A percentile compares a stretch with the other conserved stretches of the same genome.
These are phyloP conservation scores for Silurus aristotelis DNA, from an alignment of 2,797 vertebrate species.

Conservation along the genomic window DNA sequence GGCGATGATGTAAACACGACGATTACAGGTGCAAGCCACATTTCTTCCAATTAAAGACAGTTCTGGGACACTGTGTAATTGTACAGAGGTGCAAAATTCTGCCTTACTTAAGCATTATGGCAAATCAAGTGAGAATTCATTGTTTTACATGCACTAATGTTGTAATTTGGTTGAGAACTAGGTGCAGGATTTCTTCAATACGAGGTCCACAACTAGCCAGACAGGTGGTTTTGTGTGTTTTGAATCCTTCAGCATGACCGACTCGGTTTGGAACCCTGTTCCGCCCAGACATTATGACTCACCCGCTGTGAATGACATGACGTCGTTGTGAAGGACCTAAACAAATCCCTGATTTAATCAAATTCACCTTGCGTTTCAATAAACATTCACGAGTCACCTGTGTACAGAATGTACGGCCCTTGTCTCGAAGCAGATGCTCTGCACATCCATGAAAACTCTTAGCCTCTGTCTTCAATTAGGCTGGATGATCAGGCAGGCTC, in stretches of 20 bases:
- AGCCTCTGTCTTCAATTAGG: constrained; percentile 52
- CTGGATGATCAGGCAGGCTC: constrained; percentile 37
- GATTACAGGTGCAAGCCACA: constrained; percentile 13
- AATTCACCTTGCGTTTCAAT: constrained; percentile 56
- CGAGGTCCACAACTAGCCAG: constrained; percentile 16
- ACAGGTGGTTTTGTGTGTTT: constrained; percentile 45
- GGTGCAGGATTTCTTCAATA: constrained; percentile 16
- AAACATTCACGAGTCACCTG: constrained; percentile 71
- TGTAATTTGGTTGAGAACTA: constrained; percentile 10
- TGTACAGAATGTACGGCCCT: constrained; percentile 58
- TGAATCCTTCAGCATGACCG: constrained; percentile 11
- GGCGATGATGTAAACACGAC: constrained; percentile 25
- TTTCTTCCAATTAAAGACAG: constrained; percentile 26
- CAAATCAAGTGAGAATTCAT: neutral
- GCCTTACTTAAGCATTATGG: neutral
- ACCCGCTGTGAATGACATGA: constrained; percentile 58
- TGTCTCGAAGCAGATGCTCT: constrained; percentile 48
- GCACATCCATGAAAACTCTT: constrained; percentile 38
- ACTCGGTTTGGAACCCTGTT: constrained; percentile 54
- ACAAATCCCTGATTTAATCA: constrained; percentile 72
- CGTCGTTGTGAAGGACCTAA: constrained; percentile 69
- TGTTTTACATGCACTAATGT: neutral
- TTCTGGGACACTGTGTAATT: constrained; percentile 28
- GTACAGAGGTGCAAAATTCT: constrained; percentile 1
- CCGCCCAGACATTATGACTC: constrained; percentile 70